Conservation (phyloP, 2,888 invertebrate species). For the Augochlorella aurata region DNA sequence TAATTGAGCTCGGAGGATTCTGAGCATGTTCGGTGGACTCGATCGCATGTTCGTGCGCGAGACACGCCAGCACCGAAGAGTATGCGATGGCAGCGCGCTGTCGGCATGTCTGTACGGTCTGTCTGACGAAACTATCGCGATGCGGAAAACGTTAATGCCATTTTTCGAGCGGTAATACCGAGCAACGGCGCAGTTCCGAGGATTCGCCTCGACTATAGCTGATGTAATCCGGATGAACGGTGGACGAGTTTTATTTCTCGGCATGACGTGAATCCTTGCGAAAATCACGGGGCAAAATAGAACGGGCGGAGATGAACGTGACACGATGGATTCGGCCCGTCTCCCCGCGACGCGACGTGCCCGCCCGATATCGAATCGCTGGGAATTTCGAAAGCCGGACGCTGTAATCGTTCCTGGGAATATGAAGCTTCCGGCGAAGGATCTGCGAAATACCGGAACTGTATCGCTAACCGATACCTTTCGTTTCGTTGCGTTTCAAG, state of each 20-base stretch:
- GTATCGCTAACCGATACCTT: slow-evolving; percentile 39
- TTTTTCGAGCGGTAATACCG: slow-evolving; percentile 54
- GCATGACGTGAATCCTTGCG: slow-evolving; percentile 48
- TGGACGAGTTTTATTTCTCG: slow-evolving; percentile 60
- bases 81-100: neutral
- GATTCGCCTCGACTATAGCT: slow-evolving; percentile 39
- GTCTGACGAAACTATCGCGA: slow-evolving; percentile 32
- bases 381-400: slow-evolving; percentile 45
- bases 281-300: slow-evolving; percentile 58
- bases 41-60: neutral
- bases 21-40: neutral
- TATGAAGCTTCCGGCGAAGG: slow-evolving; percentile 34
- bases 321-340: slow-evolving; percentile 50
- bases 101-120: slow-evolving; percentile 1
- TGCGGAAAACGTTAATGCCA: slow-evolving; percentile 44
- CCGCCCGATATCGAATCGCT: slow-evolving; percentile 49
- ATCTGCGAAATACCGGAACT: slow-evolving; percentile 8
- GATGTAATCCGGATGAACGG: slow-evolving; percentile 60
- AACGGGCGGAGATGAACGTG: slow-evolving; percentile 45
- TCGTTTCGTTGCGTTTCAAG: neutral
- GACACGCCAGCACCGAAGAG: neutral
- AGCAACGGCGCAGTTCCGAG: slow-evolving; percentile 44
- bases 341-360: slow-evolving; percentile 25
- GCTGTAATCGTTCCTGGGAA: slow-evolving; percentile 45
- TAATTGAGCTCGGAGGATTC: neutral